Percentiles rank a stretch among this genome's conserved stretches.
phyloP scores from a whole-genome alignment of 2,113 vertebrate species.

The Eupsittula cactorum region DNA sequence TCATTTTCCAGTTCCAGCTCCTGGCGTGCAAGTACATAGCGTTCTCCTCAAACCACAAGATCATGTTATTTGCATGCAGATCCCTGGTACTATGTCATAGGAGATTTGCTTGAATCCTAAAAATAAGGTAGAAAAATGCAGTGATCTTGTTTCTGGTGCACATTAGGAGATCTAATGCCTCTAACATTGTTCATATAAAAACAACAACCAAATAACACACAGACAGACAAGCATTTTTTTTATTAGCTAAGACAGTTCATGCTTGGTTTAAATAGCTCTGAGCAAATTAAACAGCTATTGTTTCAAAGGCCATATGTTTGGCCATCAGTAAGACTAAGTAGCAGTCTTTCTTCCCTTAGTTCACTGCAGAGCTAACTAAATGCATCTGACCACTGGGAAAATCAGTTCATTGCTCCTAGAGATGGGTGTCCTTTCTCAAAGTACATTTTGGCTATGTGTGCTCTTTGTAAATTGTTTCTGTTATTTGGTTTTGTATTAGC shows the following conservation, averaged over 20 bases:
- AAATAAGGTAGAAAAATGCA: not conserved
- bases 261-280: not conserved
- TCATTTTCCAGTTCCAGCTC: not conserved
- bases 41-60: not conserved
- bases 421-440: not conserved
- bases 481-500: not conserved
- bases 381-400: not conserved
- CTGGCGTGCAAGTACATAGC: not conserved
- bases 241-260: not conserved
- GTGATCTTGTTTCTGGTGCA: not conserved
- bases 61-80: not conserved
- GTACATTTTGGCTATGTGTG: not conserved
- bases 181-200: not conserved
- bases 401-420: not conserved
- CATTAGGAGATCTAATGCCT: not conserved
- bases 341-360: not conserved
- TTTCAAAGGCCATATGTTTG: conserved; percentile 12
- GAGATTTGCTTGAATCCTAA: not conserved
- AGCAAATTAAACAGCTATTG: conserved; percentile 9
- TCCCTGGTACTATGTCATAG: not conserved
- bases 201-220: not conserved
- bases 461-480: not conserved
- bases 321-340: not conserved
- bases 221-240: not conserved
- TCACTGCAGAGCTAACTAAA: not conserved